Base-by-base conservation (phyloP, 1,140 invertebrate species). In the Apis mellifera region DNA sequence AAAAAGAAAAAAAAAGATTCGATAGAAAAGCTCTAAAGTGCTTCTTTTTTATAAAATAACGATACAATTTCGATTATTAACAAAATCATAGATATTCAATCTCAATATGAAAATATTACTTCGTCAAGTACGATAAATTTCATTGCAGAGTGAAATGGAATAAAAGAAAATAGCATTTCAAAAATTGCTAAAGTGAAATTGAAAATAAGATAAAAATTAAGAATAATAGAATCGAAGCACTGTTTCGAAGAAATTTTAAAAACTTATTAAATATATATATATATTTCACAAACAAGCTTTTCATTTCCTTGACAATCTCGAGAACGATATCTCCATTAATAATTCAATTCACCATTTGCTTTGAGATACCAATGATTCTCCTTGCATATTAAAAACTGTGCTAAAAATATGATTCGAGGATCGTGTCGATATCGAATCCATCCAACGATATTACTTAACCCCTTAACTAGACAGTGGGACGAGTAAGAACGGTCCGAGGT, bases 401-500 rank as follows among this genome's bases (percentile, higher is more conserved):
- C 21, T 21, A 59, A 72, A 72, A 26, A 19, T 21, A 64, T 48
- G 26, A 26, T 26, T 26, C 26, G 26, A 32, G 0, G 0, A 3
- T 32, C 32, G 32, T 32, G 4, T 32, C 32, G 7, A 54, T 54
- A 21, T 62, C 55, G 13, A 75, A 50, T 11, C 80, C 21, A 17
- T 9, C 23, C 9, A 50, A 21, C 9, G 32, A 11, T 26, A 55
- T 82, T 50, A 72, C 69, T 77, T 42, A 17, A 15, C 70, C 12
- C 21, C 42, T 42, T 7, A 42, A 42, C 32, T 5, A 42, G 48
- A 59, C 21, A 21, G 2, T n/a, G 21, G 9, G 9, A 11, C n/a
- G 57, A 82, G 70, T 62, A 42, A 59, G 17, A 59, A 26, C n/a
- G 82, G 55, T 69, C 73, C 78, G 85, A 88, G 85, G 73, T 84